Evolutionary conservation across 2,888 invertebrate genomes (phyloP), one percentile per base, ranked within the genome.

Genomic region (Lasius fuliginosus): DNA sequence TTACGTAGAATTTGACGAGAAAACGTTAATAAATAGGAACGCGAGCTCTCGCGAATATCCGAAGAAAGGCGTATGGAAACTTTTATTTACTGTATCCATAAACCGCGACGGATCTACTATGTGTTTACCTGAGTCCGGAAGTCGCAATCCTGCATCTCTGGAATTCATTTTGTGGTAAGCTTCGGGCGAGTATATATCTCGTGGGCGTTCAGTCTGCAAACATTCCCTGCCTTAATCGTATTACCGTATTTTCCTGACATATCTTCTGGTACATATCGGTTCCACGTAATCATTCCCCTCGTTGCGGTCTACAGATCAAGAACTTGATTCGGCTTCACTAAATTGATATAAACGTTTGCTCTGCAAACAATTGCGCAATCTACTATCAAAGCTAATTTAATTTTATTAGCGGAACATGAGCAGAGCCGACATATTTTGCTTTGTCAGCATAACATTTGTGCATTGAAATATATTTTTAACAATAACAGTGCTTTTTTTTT

Each of bases 201-300:
- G 33, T 56, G 76, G 67, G 36, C 85, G 84, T 87, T 90, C 85
- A 82, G 88, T 86, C 85, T 73, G 71, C 86, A 71, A 86, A 86
- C 85, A 90, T 86, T 77, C 87, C 36, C 81, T 67, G 75, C 86
- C 83, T 84, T 90, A 89, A 89, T 90, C 90, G 84, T 69, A 90
- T 89, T 89, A 89, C 62, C 88, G 88, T 89, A 89, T 90, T 89
- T 90, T 82, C 68, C 77, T 53, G 46, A 73, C 82, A 75, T 83
- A 85, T 88, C 87, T 88, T 83, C 68, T 77, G 49, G 60, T 89
- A 89, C 90, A 87, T 89, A 68, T 73, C 73, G 79, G 46, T 62
- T 67, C 36, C 30, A 49, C 67, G 62, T 81, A 88, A 89, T 89
- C 83, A 88, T 69, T 69, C 83, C 56, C 53, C 8, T n/a, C 27